These are phyloP conservation scores for Drosophila paramelanica DNA, from an alignment of 2,888 invertebrate species.

Conservation along the genomic window DNA sequence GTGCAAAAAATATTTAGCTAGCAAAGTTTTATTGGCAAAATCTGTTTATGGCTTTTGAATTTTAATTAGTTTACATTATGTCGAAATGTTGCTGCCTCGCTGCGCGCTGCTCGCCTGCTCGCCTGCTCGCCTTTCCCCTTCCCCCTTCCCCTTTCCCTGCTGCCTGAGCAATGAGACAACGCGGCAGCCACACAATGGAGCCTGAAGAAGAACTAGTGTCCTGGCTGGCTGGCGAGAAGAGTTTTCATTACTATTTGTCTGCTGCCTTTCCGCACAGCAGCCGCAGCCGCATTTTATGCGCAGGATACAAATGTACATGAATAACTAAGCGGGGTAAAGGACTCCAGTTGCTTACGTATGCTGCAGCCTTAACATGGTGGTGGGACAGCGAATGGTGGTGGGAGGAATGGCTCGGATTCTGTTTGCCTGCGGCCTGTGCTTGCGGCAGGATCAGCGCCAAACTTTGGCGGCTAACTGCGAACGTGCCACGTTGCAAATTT, in stretches of 20 bases:
- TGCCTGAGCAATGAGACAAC: conserved; percentile 19
- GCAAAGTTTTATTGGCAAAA: conserved; percentile 85
- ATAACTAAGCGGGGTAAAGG: conserved; percentile 65
- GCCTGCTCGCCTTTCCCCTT: not conserved
- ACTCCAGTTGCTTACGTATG: conserved; percentile 19
- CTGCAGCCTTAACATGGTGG: conserved; percentile 6
- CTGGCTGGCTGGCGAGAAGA: conserved; percentile 58
- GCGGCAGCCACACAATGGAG: conserved; percentile 54
- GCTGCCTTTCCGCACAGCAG: conserved; percentile 81
- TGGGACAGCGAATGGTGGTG: too few relatives aligned
- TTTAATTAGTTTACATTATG: conserved; percentile 84
- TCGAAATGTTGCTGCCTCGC: conserved; percentile 73
- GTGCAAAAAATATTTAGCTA: conserved; percentile 77
- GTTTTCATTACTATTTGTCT: conserved; percentile 81
- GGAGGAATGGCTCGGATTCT: not conserved
- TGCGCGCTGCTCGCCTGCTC: conserved; percentile 12
- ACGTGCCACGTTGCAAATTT: conserved; percentile 77
- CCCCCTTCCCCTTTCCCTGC: not conserved
- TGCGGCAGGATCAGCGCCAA: conserved; percentile 66
- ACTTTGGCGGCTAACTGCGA: conserved; percentile 64
- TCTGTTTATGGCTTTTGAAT: conserved; percentile 85
- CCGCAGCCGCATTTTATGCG: conserved; percentile 80
- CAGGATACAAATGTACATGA: conserved; percentile 81
- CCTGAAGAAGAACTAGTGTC: conserved; percentile 69
- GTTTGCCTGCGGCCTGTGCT: conserved; percentile 40